These are phyloP conservation scores for Phortica okadai DNA, from an alignment of 2,888 invertebrate species.

Conservation along the genomic window DNA sequence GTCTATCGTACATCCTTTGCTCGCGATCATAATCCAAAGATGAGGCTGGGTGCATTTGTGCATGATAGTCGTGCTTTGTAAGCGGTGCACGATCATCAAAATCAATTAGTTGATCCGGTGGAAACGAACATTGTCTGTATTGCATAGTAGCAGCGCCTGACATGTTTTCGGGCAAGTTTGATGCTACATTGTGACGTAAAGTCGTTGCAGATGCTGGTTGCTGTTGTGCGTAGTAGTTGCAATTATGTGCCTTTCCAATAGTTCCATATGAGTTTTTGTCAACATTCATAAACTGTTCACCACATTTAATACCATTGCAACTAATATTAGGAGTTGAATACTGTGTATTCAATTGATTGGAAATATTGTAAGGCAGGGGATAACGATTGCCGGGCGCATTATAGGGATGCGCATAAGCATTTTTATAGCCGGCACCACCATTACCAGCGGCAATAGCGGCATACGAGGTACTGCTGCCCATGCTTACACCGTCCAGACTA, in stretches of 20 bases:
- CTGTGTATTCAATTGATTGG: slow-evolving; percentile 71
- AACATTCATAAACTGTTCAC: slow-evolving; percentile 50
- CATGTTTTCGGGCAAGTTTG: neutral
- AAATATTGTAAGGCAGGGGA: slow-evolving; percentile 75
- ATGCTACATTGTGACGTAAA: slow-evolving; percentile 11
- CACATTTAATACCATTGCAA: slow-evolving; percentile 47
- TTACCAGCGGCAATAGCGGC: slow-evolving; percentile 60
- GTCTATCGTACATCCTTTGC: slow-evolving; percentile 46
- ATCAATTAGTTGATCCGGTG: slow-evolving; percentile 72
- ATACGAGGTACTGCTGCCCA: slow-evolving; percentile 68
- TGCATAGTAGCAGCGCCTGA: slow-evolving; percentile 49
- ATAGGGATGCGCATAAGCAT: slow-evolving; percentile 68
- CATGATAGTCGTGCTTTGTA: slow-evolving; percentile 62
- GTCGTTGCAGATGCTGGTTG: slow-evolving; percentile 23
- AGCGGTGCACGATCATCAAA: slow-evolving; percentile 72
- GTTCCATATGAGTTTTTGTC: slow-evolving; percentile 65
- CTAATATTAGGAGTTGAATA: slow-evolving; percentile 57
- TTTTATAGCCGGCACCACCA: slow-evolving; percentile 33
- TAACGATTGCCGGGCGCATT: slow-evolving; percentile 76
- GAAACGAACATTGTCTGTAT: slow-evolving; percentile 67
- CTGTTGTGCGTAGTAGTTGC: slow-evolving; percentile 57
- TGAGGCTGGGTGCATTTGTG: slow-evolving; percentile 49
- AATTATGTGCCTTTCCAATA: slow-evolving; percentile 61
- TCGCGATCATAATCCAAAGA: slow-evolving; percentile 63
- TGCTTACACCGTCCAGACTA: slow-evolving; percentile 71